Percentiles rank a stretch among this genome's conserved stretches.
These are phyloP conservation scores for Diplodus puntazzo DNA, from an alignment of 2,797 vertebrate species.

Conservation along the genomic window DNA sequence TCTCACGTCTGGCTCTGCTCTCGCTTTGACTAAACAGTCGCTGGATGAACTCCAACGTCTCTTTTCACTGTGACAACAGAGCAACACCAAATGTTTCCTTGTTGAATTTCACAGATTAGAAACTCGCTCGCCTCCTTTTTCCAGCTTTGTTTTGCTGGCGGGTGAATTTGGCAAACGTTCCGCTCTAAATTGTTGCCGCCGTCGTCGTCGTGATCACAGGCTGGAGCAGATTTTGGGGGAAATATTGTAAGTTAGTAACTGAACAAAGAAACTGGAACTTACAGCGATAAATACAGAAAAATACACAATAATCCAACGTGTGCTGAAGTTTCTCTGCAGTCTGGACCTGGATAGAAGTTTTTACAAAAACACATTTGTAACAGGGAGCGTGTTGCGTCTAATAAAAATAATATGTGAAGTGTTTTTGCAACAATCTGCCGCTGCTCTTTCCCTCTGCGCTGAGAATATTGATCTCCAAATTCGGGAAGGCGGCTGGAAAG, in stretches of 20 bases:
- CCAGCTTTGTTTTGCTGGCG: background rate
- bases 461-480: slow-evolving; percentile 43
- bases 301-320: background rate
- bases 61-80: background rate
- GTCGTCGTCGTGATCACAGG: background rate
- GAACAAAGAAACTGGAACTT: background rate
- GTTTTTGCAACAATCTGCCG: slow-evolving; percentile 1
- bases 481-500: slow-evolving; percentile 37
- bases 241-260: background rate
- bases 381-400: background rate
- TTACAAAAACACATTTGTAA: background rate
- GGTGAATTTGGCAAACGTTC: background rate
- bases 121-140: background rate
- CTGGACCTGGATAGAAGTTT: background rate
- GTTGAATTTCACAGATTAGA: background rate
- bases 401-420: slow-evolving; percentile 24
- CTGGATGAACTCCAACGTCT: background rate
- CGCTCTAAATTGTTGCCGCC: background rate
- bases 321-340: background rate
- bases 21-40: background rate
- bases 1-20: too few relatives aligned
- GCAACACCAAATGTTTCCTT: slow-evolving; percentile 9
- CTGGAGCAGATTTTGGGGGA: background rate
- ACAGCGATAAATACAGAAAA: background rate
- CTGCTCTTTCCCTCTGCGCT: slow-evolving; percentile 17